These are phyloP conservation scores for Colistium nudipinnis DNA, from an alignment of 2,113 vertebrate genomes.

Conservation along the genomic window DNA sequence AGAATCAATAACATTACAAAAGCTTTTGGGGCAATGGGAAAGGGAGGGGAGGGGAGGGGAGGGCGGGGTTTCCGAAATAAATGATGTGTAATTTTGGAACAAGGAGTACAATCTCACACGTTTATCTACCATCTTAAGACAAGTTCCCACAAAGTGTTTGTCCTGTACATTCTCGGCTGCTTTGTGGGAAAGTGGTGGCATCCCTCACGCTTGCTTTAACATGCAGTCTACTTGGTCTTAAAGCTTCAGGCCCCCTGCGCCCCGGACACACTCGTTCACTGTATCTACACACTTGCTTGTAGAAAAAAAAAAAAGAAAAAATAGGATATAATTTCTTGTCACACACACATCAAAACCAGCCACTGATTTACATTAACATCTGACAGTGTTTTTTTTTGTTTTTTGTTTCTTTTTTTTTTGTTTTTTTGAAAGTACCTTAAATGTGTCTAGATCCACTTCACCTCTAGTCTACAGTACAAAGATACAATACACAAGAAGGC, in stretches of 20 bases:
- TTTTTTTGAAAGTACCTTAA: constrained; percentile 59
- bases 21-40: constrained; percentile 68
- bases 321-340: constrained; percentile 63
- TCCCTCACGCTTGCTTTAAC: constrained; percentile 53
- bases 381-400: constrained; percentile 47
- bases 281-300: constrained; percentile 59
- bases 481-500: constrained; percentile 75
- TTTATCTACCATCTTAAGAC: constrained; percentile 69
- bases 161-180: constrained; percentile 72
- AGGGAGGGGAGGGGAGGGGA: constrained; percentile 14
- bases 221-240: constrained; percentile 68
- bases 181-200: constrained; percentile 54
- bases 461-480: constrained; percentile 76
- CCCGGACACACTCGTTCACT: constrained; percentile 30
- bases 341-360: constrained; percentile 70
- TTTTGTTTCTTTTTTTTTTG: constrained; percentile 30
- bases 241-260: constrained; percentile 64
- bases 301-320: neutral
- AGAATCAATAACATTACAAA: constrained; percentile 85
- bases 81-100: constrained; percentile 70
- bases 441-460: constrained; percentile 68
- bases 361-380: constrained; percentile 72
- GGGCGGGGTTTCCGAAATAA: constrained; percentile 63
- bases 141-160: constrained; percentile 62
- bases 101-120: constrained; percentile 76